Conservation (phyloP, 1,140 invertebrate genomes). For the Ceratina australensis region DNA sequence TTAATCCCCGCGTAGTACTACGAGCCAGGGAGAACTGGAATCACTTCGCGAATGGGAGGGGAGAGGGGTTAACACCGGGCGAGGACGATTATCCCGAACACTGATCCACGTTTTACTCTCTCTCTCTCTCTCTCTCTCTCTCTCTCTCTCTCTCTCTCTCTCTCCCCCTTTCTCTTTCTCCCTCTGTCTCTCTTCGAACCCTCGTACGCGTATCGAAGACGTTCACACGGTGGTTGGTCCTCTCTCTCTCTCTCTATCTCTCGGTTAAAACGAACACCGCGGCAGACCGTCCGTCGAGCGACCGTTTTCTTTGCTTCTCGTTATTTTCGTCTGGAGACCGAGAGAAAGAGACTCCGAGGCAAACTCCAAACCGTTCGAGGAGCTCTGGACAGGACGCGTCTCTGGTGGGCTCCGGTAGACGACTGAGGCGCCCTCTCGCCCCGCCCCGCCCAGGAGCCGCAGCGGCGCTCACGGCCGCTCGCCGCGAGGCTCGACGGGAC, state of each 20-base stretch:
- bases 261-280: conserved; percentile 2
- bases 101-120: conserved; percentile 21
- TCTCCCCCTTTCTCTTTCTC: conserved; percentile 15
- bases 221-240: too few species aligned
- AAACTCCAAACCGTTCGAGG: conserved; percentile 57
- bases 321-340: not conserved
- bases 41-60: too few species aligned
- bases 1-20: not conserved
- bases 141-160: not conserved
- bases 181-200: not conserved
- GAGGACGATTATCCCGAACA: not conserved
- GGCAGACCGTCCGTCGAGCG: not conserved
- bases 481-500: conserved; percentile 50
- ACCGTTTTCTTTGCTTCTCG: not conserved
- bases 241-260: not conserved
- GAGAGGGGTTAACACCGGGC: too few species aligned
- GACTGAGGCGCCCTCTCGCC: conserved; percentile 76
- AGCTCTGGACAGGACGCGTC: conserved; percentile 67
- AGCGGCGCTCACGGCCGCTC: conserved; percentile 18
- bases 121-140: conserved; percentile 25
- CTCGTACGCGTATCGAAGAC: too few species aligned
- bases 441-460: conserved; percentile 66
- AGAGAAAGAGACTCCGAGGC: conserved; percentile 47
- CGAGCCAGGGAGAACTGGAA: not conserved
- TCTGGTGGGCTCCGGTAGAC: conserved; percentile 62